Evolutionary conservation across 1,140 invertebrate genomes (phyloP).

Genomic region (Ruditapes philippinarum): DNA sequence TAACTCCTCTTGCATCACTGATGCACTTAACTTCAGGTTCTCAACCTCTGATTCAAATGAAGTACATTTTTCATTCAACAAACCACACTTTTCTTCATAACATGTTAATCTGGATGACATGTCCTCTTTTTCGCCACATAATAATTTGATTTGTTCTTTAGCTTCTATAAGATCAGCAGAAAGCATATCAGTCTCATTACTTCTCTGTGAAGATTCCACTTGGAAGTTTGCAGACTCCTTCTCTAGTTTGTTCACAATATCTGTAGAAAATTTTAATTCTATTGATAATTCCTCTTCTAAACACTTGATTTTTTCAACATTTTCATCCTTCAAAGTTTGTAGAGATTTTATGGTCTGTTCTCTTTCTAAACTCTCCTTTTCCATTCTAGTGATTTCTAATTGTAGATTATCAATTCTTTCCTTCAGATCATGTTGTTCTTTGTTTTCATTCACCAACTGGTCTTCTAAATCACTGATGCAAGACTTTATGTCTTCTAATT

Average conservation of each 20-base stretch:
- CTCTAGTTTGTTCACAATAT: conserved; percentile 7
- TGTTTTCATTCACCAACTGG: not conserved
- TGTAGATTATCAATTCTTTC: conserved; percentile 7
- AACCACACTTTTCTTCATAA: not conserved
- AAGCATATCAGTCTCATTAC: conserved; percentile 38
- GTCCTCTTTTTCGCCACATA: conserved; percentile 8
- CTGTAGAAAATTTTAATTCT: not conserved
- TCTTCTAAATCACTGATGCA: not conserved
- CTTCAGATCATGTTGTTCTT: not conserved
- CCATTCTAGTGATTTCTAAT: not conserved
- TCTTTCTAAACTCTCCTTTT: not conserved
- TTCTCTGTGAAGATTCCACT: conserved; percentile 49
- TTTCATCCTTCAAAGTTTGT: not conserved
- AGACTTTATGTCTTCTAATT: conserved; percentile 24
- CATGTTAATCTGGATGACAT: not conserved
- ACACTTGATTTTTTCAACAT: not conserved
- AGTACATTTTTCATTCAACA: not conserved
- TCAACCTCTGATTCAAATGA: conserved; percentile 45
- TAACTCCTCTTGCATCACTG: not conserved
- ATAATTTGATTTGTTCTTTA: conserved; percentile 7
- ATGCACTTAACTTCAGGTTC: conserved; percentile 13
- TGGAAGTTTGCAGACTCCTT: conserved; percentile 13
- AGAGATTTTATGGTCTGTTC: not conserved
- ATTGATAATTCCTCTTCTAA: not conserved
- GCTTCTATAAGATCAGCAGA: conserved; percentile 45